Conservation (phyloP, 1,140 invertebrate genomes). For the Neotoxoptera formosana region DNA sequence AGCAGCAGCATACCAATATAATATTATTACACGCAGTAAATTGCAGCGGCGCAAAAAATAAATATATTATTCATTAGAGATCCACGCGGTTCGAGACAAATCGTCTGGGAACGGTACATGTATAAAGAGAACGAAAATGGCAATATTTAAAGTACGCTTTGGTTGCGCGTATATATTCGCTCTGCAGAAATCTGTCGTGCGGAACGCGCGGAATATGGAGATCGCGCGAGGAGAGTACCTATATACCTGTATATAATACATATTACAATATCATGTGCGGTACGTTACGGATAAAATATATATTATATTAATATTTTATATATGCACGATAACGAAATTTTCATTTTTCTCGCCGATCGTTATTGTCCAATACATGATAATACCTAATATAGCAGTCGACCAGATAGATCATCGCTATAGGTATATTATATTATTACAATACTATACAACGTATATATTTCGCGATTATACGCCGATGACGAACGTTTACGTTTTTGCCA, state of each 20-base stretch:
- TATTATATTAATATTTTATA: slow-evolving; percentile 1
- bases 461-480: neutral
- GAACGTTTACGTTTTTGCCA: neutral
- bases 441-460: too few species aligned
- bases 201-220: slow-evolving; percentile 22
- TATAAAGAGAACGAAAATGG: neutral
- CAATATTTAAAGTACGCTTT: neutral
- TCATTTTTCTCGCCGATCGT: neutral
- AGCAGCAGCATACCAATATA: neutral
- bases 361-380: neutral
- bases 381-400: neutral
- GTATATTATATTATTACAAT: too few species aligned
- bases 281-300: neutral
- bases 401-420: neutral
- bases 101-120: neutral
- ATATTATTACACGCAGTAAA: neutral
- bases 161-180: neutral
- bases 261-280: neutral
- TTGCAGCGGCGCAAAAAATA: neutral
- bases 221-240: neutral
- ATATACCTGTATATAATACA: neutral
- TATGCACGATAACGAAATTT: neutral
- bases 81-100: neutral
- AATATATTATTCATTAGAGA: neutral
- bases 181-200: neutral